A percentile compares a stretch with the other conserved stretches of the same genome.
Conservation (phyloP, 2,888 invertebrate genomes). For the Drosophila paranaensis region DNA sequence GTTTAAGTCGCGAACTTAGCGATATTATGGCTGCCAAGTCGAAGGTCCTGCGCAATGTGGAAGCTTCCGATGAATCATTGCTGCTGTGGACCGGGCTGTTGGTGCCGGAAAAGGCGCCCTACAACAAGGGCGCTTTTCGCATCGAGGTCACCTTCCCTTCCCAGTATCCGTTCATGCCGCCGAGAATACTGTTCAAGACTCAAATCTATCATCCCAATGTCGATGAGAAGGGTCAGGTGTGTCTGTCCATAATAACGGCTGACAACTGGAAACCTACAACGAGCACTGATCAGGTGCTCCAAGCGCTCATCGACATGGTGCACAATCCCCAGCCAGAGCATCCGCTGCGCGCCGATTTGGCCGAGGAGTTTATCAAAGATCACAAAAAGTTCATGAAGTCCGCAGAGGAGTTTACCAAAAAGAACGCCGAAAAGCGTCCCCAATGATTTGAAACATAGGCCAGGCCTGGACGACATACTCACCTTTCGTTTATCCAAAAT, state of each 20-base stretch:
- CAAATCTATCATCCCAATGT: constrained; percentile 99
- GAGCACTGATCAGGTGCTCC: constrained; percentile 99
- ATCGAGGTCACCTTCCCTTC: constrained; percentile 99
- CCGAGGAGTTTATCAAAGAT: constrained; percentile 98
- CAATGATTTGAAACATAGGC: constrained; percentile 85
- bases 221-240: constrained; percentile 99
- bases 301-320: constrained; percentile 97
- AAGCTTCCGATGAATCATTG: constrained; percentile 97
- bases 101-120: constrained; percentile 98
- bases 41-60: constrained; percentile 96
- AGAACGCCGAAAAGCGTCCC: constrained; percentile 98
- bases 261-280: constrained; percentile 99
- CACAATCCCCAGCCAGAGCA: constrained; percentile 99
- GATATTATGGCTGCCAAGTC: constrained; percentile 91
- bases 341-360: constrained; percentile 97
- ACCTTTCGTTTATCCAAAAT: constrained; percentile 24
- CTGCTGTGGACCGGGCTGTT: constrained; percentile 98
- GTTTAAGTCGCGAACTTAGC: constrained; percentile 90
- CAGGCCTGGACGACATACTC: constrained; percentile 5
- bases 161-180: constrained; percentile 99
- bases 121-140: constrained; percentile 99
- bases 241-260: constrained; percentile 97
- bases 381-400: constrained; percentile 98
- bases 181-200: constrained; percentile 98
- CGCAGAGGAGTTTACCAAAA: constrained; percentile 99